A percentile compares a stretch with the other conserved stretches of the same genome.
Evolutionary conservation across 2,797 vertebrate species (phyloP).

Genomic region (Sebastes oblongus): DNA sequence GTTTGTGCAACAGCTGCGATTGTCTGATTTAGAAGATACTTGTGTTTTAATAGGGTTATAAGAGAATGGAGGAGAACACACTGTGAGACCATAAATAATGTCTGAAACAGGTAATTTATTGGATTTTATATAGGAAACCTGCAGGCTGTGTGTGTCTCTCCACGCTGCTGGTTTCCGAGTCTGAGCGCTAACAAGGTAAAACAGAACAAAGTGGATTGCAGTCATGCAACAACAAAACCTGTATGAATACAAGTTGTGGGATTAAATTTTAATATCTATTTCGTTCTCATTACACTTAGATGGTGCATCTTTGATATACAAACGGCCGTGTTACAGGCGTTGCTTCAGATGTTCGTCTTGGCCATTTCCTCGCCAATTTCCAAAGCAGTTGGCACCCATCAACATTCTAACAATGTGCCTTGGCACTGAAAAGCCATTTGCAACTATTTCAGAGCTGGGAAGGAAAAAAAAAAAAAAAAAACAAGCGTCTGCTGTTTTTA

Average conservation of each 20-base stretch:
- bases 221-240: slow-evolving; percentile 48
- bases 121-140: slow-evolving; percentile 49
- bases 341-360: slow-evolving; percentile 73
- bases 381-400: slow-evolving; percentile 76
- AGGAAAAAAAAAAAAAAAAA: slow-evolving; percentile 6
- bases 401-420: slow-evolving; percentile 74
- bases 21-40: slow-evolving; percentile 13
- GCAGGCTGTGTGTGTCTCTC: slow-evolving; percentile 24
- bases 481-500: slow-evolving; percentile 72
- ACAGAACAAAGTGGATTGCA: slow-evolving; percentile 41
- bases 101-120: slow-evolving; percentile 42
- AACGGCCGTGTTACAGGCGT: slow-evolving; percentile 49
- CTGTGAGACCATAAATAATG: slow-evolving; percentile 20
- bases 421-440: slow-evolving; percentile 77
- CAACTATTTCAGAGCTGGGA: slow-evolving; percentile 65
- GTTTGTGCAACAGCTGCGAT: background rate
- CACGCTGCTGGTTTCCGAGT: slow-evolving; percentile 30
- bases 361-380: slow-evolving; percentile 67
- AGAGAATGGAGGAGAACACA: slow-evolving; percentile 15
- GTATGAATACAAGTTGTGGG: slow-evolving; percentile 38
- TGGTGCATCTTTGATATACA: slow-evolving; percentile 55
- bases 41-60: slow-evolving; percentile 17
- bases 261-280: slow-evolving; percentile 68
- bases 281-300: slow-evolving; percentile 54
- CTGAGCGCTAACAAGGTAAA: slow-evolving; percentile 52